Evolutionary conservation across 2,113 vertebrate species (phyloP), one percentile per base, ranked within the genome.

Genomic region (Callorhinus ursinus): DNA sequence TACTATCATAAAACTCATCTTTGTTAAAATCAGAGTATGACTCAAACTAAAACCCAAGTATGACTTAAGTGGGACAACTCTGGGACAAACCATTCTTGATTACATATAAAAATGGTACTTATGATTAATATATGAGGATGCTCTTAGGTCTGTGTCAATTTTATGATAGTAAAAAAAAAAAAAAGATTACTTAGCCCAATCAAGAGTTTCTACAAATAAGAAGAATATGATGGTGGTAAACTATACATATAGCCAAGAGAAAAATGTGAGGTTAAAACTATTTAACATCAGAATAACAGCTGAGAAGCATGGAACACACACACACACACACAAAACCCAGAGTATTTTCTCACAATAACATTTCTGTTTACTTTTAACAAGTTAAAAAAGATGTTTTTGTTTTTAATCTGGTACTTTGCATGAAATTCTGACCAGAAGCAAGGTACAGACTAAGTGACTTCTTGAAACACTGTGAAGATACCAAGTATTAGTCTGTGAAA

Each of bases 401-500:
- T 96, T 91, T 39, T 72, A 77, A 92, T 63, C 24, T 42, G 74
- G 36, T 18, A 33, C 13, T 49, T 83, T 36, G 83, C 24, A 55
- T 8, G 88, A 90, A 92, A 33, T 88, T 88, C 67, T 96, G 82
- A 97, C 65, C 69, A 71, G 86, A 90, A 36, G 46, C 57, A 71
- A 67, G 42, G 42, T 80, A 90, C n/a, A 90, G 90, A 96, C 84
- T 92, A 93, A 90, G 15, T 80, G 95, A 80, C 90, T 88, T 96
- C 33, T 59, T 76, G 36, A 96, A 81, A 71, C 16, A 33, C 12
- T 36, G 39, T 15, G 55, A 80, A 83, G 26, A 79, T 76, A 86
- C 28, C 72, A 69, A 93, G 79, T 76, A 83, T 92, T 96, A 80
- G 95, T 95, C 96, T 96, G 71, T 96, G 92, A 46, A 86, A 92